phyloP scores from a whole-genome alignment of 2,888 invertebrate genomes.

The Arge pagana region DNA sequence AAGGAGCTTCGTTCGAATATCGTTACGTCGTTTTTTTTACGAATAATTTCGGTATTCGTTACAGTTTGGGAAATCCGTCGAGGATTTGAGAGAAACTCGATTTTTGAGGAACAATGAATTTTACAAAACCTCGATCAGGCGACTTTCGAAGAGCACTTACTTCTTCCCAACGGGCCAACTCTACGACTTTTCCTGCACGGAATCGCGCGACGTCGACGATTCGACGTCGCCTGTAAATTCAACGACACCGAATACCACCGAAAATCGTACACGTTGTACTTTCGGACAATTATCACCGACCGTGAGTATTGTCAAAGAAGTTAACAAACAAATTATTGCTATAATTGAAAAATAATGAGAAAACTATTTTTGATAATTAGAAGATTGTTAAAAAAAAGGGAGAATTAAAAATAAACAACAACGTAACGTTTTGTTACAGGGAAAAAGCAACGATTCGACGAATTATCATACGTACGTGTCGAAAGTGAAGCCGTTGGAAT shows the following conservation, averaged over 20 bases:
- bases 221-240: neutral
- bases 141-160: conserved; percentile 61
- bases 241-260: conserved; percentile 9
- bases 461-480: conserved; percentile 34
- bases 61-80: conserved; percentile 28
- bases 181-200: conserved; percentile 43
- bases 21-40: no score
- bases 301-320: no score
- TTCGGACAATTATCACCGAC: conserved; percentile 29
- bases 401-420: neutral
- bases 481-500: conserved; percentile 33
- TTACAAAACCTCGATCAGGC: conserved; percentile 64
- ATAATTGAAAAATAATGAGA: conserved; percentile 8
- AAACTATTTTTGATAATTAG: neutral
- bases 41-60: neutral
- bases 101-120: conserved; percentile 64
- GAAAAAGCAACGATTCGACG: conserved; percentile 12
- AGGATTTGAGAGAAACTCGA: conserved; percentile 61
- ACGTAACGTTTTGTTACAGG: conserved; percentile 13
- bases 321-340: neutral
- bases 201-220: no score
- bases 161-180: conserved; percentile 69
- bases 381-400: no score
- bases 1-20: no score
- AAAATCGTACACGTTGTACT: conserved; percentile 33